phyloP scores from a whole-genome alignment of 2,888 invertebrate species.

The Sturmia bella region DNA sequence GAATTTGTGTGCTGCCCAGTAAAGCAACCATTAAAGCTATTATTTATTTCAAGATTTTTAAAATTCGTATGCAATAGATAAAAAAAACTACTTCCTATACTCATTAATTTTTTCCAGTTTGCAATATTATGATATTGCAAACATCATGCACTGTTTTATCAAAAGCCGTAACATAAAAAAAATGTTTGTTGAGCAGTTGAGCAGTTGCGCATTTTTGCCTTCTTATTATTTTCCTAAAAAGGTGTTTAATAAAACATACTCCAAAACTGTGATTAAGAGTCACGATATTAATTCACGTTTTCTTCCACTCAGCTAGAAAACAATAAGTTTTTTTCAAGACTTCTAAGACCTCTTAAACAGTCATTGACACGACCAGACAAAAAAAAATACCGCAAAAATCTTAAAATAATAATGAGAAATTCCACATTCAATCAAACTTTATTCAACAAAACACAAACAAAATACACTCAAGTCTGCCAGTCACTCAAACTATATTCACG shows the following conservation, averaged over 20 bases:
- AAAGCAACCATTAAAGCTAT: too few species aligned
- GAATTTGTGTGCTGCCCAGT: too few species aligned
- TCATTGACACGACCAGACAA: slow-evolving; percentile 62
- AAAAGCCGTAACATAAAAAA: too few species aligned
- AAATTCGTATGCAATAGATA: too few species aligned
- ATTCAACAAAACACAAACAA: slow-evolving; percentile 17
- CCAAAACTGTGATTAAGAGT: background rate
- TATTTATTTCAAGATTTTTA: too few species aligned
- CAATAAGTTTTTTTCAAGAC: slow-evolving; percentile 32
- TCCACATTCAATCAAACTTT: slow-evolving; percentile 13
- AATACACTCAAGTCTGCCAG: slow-evolving; percentile 5
- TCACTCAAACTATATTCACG: slow-evolving; percentile 19
- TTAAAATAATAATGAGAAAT: slow-evolving; percentile 23
- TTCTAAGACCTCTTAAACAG: slow-evolving; percentile 35
- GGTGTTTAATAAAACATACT: slow-evolving; percentile 27
- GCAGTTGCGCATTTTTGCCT: background rate
- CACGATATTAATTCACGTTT: slow-evolving; percentile 64
- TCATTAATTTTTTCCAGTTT: too few species aligned
- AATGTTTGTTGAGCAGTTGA: background rate
- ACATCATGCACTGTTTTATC: too few species aligned
- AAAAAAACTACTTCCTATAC: too few species aligned
- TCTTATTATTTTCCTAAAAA: slow-evolving; percentile 29
- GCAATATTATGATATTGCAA: too few species aligned
- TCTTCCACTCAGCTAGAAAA: slow-evolving; percentile 36
- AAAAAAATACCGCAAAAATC: background rate